Conservation (phyloP, 2,113 vertebrate genomes). For the Spea multiplicata region DNA sequence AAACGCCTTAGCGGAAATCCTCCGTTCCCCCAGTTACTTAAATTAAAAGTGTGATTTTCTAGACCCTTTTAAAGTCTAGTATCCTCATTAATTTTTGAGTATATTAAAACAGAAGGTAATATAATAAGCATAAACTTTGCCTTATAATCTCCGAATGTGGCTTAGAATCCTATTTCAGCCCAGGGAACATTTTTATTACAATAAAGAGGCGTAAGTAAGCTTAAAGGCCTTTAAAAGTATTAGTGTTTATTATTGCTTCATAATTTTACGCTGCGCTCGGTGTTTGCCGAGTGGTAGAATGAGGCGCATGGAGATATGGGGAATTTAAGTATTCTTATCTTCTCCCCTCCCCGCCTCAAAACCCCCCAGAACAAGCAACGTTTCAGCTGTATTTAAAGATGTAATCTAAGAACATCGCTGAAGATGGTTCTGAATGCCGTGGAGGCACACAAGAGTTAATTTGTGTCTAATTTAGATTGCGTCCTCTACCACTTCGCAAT, state of each 20-base stretch:
- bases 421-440: background rate
- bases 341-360: background rate
- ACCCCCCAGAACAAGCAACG: background rate
- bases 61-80: slow-evolving; percentile 10
- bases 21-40: slow-evolving; percentile 26
- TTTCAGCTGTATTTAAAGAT: background rate
- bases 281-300: background rate
- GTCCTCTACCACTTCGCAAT: background rate
- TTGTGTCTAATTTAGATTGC: background rate
- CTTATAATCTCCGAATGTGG: slow-evolving; percentile 39
- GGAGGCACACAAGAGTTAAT: background rate
- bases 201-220: slow-evolving; percentile 25
- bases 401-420: background rate
- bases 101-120: slow-evolving; percentile 45
- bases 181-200: slow-evolving; percentile 41
- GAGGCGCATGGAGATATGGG: background rate
- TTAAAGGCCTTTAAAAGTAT: slow-evolving; percentile 42
- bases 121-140: slow-evolving; percentile 33
- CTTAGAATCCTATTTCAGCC: slow-evolving; percentile 40
- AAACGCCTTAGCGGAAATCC: background rate
- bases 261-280: background rate
- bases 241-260: slow-evolving; percentile 40
- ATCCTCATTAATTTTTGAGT: slow-evolving; percentile 44
- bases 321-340: background rate
- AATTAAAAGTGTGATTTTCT: slow-evolving; percentile 39